Conservation (phyloP, 1,140 invertebrate species). For the Trachelipus rathkii region DNA sequence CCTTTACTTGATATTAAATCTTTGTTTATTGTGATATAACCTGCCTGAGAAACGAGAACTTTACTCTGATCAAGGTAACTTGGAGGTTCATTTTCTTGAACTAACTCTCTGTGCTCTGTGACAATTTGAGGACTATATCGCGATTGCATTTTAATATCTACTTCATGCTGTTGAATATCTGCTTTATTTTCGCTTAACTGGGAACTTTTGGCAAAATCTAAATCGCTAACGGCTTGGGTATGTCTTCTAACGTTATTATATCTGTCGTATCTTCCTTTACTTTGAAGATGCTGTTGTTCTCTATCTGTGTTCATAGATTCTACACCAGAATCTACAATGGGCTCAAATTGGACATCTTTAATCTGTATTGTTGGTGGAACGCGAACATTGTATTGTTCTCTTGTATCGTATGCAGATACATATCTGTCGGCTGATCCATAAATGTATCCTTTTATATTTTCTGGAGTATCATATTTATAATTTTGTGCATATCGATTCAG, state of each 20-base stretch:
- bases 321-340: background rate
- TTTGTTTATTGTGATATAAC: constrained; percentile 70
- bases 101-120: constrained; percentile 50
- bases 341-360: background rate
- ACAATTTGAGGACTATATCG: constrained; percentile 34
- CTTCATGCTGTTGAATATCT: constrained; percentile 31
- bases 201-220: constrained; percentile 22
- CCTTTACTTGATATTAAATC: constrained; percentile 49
- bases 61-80: constrained; percentile 45
- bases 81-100: constrained; percentile 51
- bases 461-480: constrained; percentile 34
- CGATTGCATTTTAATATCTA: constrained; percentile 34
- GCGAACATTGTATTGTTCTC: constrained; percentile 3
- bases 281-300: background rate
- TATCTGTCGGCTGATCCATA: constrained; percentile 34
- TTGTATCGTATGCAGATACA: constrained; percentile 33
- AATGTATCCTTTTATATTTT: constrained; percentile 24
- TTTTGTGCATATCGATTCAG: constrained; percentile 24
- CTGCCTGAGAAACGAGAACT: constrained; percentile 72
- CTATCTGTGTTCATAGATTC: background rate
- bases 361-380: background rate
- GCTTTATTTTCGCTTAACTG: constrained; percentile 37
- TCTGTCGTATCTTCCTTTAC: constrained; percentile 33
- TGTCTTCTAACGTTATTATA: constrained; percentile 38
- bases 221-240: constrained; percentile 37